Conservation (phyloP, 2,888 invertebrate species). For the Charanyca ferruginea region DNA sequence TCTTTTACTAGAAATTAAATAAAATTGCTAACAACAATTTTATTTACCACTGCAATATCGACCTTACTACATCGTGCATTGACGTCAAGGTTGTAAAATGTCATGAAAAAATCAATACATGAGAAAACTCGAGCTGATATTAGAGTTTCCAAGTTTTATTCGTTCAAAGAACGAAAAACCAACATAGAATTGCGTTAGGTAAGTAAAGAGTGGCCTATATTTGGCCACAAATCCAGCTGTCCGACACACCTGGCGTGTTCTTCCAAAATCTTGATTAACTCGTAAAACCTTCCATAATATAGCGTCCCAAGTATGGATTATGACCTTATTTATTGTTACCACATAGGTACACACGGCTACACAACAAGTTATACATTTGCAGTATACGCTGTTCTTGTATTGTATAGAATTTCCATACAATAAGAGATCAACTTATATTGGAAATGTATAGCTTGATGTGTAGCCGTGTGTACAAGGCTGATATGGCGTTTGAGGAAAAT, state of each 20-base stretch:
- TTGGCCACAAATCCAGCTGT: not conserved
- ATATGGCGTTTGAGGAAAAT: no score
- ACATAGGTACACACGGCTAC: no score
- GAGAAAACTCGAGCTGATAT: not conserved
- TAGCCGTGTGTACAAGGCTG: no score
- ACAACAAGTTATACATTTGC: no score
- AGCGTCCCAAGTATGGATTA: conserved; percentile 5
- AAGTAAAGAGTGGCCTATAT: not conserved
- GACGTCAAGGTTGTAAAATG: not conserved
- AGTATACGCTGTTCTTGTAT: no score
- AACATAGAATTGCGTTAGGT: not conserved
- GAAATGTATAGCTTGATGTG: no score
- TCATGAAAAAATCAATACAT: not conserved
- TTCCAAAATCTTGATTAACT: conserved; percentile 30
- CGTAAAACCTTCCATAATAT: conserved; percentile 24
- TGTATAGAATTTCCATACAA: no score
- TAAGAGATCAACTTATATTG: no score
- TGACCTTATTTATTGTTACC: conserved; percentile 35
- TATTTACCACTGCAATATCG: not conserved
- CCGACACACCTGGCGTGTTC: conserved; percentile 29
- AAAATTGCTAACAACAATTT: not conserved
- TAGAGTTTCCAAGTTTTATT: not conserved
- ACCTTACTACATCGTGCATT: no score
- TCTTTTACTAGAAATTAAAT: not conserved
- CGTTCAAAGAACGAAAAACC: not conserved